Evolutionary conservation across 1,140 invertebrate species (phyloP), one percentile per base, ranked within the genome.

Genomic region (Orchesella cincta): DNA sequence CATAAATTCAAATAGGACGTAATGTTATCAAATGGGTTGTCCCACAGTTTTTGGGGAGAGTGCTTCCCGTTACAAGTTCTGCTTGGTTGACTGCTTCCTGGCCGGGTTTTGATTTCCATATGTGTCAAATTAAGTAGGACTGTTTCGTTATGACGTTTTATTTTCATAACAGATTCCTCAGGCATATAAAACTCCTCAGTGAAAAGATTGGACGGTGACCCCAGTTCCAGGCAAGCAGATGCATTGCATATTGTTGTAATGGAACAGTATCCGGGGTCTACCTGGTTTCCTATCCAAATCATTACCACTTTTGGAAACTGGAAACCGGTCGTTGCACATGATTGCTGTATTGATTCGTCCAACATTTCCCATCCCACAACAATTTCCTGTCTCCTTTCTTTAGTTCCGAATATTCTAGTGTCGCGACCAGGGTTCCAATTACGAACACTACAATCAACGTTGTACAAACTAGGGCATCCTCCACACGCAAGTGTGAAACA

Each of bases 401-500:
- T 8, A 20, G 39, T 20, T 12, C 20, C 39, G 20, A 20, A 46
- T 8, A 46, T 8, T 46, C 8, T 8, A 20, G 8, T 46, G 39
- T 46, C 8, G 8, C 39, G 20, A 20, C 8, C 8, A 12, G 23
- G 12, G 52, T 18, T 57, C 3, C 23, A 26, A n/a, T 57, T 12
- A 57, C 3, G 52, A 23, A 46, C 39, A 5, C 12, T 3, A 23
- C 52, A 57, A n/a, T 12, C 23, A n/a, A n/a, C 52, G 52, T 57
- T 57, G 52, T 57, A 57, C 23, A 57, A 57, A 57, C 8, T 57
- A n/a, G 52, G 52, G 23, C 52, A 57, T 57, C 23, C 39, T 46
- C 39, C 39, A 46, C 5, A 46, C 5, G 39, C 39, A 46, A 18
- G 39, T 46, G 39, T 8, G 18, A 5, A 46, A 46, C 39, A 46